Conservation (phyloP, 2,113 vertebrate species). For the Lophius piscatorius region DNA sequence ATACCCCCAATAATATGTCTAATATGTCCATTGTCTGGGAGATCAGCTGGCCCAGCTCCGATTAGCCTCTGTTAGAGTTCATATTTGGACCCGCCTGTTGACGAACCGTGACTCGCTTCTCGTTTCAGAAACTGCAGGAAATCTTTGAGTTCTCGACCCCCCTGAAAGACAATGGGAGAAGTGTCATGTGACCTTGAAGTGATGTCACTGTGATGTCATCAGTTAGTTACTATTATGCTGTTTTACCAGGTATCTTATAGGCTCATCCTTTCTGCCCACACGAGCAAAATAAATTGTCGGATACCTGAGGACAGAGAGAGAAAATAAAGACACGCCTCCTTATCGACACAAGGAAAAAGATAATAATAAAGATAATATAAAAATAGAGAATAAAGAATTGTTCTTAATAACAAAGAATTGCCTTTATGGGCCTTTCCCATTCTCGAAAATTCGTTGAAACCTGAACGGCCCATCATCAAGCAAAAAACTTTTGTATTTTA, state of each 20-base stretch:
- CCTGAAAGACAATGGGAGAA: conserved; percentile 55
- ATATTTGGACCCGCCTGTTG: conserved; percentile 29
- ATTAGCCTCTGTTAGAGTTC: conserved; percentile 66
- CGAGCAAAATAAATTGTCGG: conserved; percentile 79
- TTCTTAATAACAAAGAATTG: too few relatives aligned
- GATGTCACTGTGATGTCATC: too few relatives aligned
- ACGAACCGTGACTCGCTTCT: conserved; percentile 47
- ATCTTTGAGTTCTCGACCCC: conserved; percentile 74
- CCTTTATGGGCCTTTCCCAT: too few relatives aligned
- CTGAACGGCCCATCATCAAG: too few relatives aligned
- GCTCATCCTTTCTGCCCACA: conserved; percentile 70
- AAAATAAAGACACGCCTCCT: neutral
- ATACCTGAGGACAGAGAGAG: conserved; percentile 60
- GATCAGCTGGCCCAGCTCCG: neutral
- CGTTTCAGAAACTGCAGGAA: conserved; percentile 75
- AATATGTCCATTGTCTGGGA: neutral
- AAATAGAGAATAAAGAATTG: too few relatives aligned
- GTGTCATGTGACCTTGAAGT: neutral
- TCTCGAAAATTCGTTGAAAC: too few relatives aligned
- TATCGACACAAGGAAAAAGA: too few relatives aligned
- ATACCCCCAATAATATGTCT: too few relatives aligned
- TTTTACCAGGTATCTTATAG: conserved; percentile 74
- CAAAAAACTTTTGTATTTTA: too few relatives aligned
- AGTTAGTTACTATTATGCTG: fast-evolving
- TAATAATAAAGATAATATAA: too few relatives aligned